Evolutionary conservation across 1,140 invertebrate species (phyloP).

Genomic region (Cataglyphis hispanica): DNA sequence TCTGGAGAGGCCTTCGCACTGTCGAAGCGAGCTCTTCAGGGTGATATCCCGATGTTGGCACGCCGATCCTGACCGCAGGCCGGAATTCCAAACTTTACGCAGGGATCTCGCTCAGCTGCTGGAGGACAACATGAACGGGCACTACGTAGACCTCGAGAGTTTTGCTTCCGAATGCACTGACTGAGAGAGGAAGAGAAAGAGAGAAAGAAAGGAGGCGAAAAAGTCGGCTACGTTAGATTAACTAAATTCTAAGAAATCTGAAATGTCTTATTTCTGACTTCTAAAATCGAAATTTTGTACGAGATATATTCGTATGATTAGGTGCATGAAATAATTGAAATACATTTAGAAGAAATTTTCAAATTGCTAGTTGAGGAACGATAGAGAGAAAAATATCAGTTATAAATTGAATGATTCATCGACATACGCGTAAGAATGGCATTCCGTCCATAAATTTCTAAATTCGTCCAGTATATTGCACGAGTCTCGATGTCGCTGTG

Average conservation of each 20-base stretch:
- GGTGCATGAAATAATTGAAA: neutral
- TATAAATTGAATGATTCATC: neutral
- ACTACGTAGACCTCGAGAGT: conserved; percentile 93
- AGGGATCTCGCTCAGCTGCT: conserved; percentile 90
- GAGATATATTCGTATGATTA: neutral
- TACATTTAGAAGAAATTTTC: neutral
- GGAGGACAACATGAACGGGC: conserved; percentile 90
- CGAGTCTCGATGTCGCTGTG: neutral
- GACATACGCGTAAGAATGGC: neutral
- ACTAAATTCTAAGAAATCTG: neutral
- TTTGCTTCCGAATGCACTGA: conserved; percentile 91
- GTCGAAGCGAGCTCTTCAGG: conserved; percentile 91
- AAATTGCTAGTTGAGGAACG: neutral
- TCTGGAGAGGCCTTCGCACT: conserved; percentile 92
- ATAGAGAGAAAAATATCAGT: neutral
- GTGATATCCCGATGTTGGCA: conserved; percentile 93
- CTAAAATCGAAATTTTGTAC: neutral
- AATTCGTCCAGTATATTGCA: neutral
- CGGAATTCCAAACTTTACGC: conserved; percentile 90
- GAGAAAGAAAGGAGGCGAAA: neutral
- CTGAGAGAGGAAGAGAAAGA: conserved; percentile 64
- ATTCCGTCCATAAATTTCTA: conserved; percentile 18
- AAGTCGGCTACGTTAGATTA: neutral
- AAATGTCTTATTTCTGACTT: neutral
- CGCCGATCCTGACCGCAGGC: conserved; percentile 91